Evolutionary conservation across 2,888 invertebrate species (phyloP), one percentile per base, ranked within the genome.

Genomic region (Aphrophora alni): DNA sequence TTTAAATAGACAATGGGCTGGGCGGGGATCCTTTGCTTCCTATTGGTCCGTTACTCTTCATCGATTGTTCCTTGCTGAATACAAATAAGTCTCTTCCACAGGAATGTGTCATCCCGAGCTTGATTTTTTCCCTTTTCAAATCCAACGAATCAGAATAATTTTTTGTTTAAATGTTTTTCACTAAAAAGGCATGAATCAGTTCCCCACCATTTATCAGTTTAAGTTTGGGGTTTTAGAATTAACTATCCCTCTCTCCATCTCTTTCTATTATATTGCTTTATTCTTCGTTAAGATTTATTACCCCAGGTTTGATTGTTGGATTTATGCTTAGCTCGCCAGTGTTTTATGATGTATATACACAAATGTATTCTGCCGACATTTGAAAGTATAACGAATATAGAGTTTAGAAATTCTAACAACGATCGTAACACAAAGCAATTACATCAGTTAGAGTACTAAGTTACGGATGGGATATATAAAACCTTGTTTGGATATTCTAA

Each of bases 51-150:
- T 59, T 59, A n/a, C 21, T 21, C 21, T 14, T 2, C 59, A 59
- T 59, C 59, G 59, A 59, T 59, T 59, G 59, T 59, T 59, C 59
- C 59, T 59, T 59, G 59, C 59, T 59, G 59, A 59, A 59, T 59
- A 59, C 59, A 59, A 59, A 59, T 59, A 59, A 59, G 59, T 59
- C 59, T 59, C 14, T 17, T 21, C 21, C 59, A n/a, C 21, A 59
- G 59, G 59, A 59, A 59, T 59, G 59, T 59, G 59, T 59, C 59
- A 59, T 21, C 59, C 59, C 21, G 14, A 59, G 17, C 44, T 44
- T 44, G 44, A 44, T 44, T 44, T 33, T n/a, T 44, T 44, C 44
- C 44, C 44, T 44, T 44, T 44, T 44, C 44, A 14, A 44, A 14
- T 2, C n/a, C 59, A 59, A 59, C 59, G 59, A 59, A 59, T 59